These are phyloP conservation scores for Atopsyche davidsoni DNA, from an alignment of 1,140 invertebrate genomes.

Conservation along the genomic window DNA sequence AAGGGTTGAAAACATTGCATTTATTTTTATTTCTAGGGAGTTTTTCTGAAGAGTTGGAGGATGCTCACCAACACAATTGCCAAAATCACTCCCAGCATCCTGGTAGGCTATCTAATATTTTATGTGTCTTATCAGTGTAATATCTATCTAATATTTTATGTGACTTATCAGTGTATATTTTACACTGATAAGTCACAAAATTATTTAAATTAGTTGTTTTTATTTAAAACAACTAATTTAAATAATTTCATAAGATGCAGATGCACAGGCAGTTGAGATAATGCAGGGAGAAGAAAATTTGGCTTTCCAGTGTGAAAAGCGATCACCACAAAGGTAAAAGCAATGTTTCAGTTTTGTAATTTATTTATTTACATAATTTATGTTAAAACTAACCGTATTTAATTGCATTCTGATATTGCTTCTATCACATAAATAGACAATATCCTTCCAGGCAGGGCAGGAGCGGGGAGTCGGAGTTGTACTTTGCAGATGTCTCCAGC, in stretches of 20 bases:
- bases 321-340: slow-evolving; percentile 44
- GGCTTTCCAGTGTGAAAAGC: slow-evolving; percentile 57
- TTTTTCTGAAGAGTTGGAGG: slow-evolving; percentile 25
- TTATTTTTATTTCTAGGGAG: slow-evolving; percentile 15
- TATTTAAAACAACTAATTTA: not conserved
- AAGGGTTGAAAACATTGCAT: too few relatives aligned
- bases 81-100: slow-evolving; percentile 25
- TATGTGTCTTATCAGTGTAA: not conserved
- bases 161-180: slow-evolving; percentile 1
- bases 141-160: not conserved
- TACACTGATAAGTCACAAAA: not conserved
- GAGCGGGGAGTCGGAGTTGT: slow-evolving; percentile 66
- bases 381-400: not conserved
- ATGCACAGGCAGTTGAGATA: slow-evolving; percentile 33
- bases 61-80: slow-evolving; percentile 25
- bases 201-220: not conserved
- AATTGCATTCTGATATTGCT: too few relatives aligned
- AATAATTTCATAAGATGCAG: slow-evolving; percentile 5
- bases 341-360: not conserved
- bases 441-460: slow-evolving; percentile 20
- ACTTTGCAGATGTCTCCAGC: slow-evolving; percentile 81
- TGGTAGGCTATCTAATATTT: slow-evolving; percentile 17
- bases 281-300: slow-evolving; percentile 60
- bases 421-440: slow-evolving; percentile 3
- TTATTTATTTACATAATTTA: not conserved